Base-by-base conservation (phyloP, 1,140 invertebrate species). In the Formica exsecta region DNA sequence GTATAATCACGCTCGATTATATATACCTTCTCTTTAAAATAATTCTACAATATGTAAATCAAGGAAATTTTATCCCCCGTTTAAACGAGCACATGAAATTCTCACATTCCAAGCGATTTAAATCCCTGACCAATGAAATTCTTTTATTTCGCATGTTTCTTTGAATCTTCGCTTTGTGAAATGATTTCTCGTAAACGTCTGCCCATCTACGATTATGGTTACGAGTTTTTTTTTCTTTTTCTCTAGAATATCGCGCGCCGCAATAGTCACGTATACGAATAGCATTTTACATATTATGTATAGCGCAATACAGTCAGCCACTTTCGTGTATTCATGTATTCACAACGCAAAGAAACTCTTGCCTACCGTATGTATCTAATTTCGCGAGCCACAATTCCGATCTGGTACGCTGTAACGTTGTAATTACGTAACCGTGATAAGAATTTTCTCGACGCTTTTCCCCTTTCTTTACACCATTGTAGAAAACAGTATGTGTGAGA, bases 301-400 rank as follows among this genome's bases (percentile, higher is more conserved):
- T 29, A 11, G 13, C 16, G 77, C 38, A 44, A 73, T 68, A 44
- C 25, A 7, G 25, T 54, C 13, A 13, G 22, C 51, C 48, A 71
- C 3, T 71, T 71, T 71, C 66, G 9, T n/a, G 79, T 25, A 19
- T 48, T 48, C 22, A 11, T 19, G 38, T 25, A 81, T 81, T 73
- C 29, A 19, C 38, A 16, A 70, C 22, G 57, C 19, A 71, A 71
- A 80, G 59, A 71, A 32, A 13, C 77, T 36, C 38, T 74, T 25
- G 36, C 65, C 65, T 57, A 59, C 59, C 54, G 66, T 73, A 44
- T 44, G 54, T 38, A 74, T 38, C 68, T 73, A 74, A 83, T 83
- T 83, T 61, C 68, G 38, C 68, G 38, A 22, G 29, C 68, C 29
- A n/a, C 29, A 70, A 74, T 74, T 83, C 79, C 16, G 79, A 81